Conservation (phyloP, 2,888 invertebrate genomes). For the Dicyrtomina minuta region DNA sequence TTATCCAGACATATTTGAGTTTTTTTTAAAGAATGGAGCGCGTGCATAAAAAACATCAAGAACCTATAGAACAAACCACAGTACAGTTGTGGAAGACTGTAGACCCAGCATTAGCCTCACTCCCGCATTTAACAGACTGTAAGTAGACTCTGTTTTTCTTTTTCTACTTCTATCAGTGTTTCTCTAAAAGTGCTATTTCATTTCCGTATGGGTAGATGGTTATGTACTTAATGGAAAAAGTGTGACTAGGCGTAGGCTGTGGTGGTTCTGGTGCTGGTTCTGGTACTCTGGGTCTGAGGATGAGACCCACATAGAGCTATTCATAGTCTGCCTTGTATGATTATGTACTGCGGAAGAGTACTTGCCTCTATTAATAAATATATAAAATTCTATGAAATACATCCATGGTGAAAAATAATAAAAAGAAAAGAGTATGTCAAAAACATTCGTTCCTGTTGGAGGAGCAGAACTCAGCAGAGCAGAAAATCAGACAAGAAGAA, state of each 20-base stretch:
- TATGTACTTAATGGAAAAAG: too few species aligned
- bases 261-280: too few species aligned
- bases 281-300: too few species aligned
- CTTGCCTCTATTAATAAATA: slow-evolving; percentile 16
- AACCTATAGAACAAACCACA: too few species aligned
- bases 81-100: too few species aligned
- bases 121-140: neutral
- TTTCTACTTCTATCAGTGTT: neutral
- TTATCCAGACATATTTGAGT: slow-evolving; percentile 25
- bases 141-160: neutral
- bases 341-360: slow-evolving; percentile 1
- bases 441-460: slow-evolving; percentile 52
- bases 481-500: slow-evolving; percentile 53
- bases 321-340: neutral
- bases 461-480: slow-evolving; percentile 48
- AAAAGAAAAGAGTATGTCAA: slow-evolving; percentile 45
- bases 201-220: too few species aligned
- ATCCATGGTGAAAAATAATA: slow-evolving; percentile 20
- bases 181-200: too few species aligned
- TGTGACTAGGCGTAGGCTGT: too few species aligned
- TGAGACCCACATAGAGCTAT: too few species aligned
- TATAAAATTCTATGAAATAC: slow-evolving; percentile 7
- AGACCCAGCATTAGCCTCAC: slow-evolving; percentile 2
- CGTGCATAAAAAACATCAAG: slow-evolving; percentile 1
- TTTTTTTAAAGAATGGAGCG: too few species aligned